Base-by-base conservation (phyloP, 1,140 invertebrate species). In the Nymphalis io region DNA sequence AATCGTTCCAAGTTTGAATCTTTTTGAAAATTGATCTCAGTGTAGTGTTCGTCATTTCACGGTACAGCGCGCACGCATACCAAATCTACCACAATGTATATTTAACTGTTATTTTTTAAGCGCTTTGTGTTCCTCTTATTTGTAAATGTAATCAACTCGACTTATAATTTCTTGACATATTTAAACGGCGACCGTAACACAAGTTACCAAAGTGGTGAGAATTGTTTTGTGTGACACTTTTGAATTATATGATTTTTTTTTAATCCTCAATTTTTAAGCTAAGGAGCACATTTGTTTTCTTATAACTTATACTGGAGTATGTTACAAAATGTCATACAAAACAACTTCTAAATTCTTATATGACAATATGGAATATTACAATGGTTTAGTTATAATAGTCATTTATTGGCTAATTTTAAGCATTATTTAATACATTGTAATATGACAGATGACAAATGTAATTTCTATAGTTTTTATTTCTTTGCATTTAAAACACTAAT, bases 1-100 rank as follows among this genome's bases (percentile, higher is more conserved):
- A 59, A 60, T 27, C 42, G 42, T 46, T 51, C 16, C 46, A 51
- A 51, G 46, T 27, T 55, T 72, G 71, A 75, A 82, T 79, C 72
- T 81, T 70, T 69, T 74, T 11, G 11, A 68, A 78, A 81, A 79
- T 84, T 90, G 87, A 90, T 89, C 85, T 90, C 88, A 90, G 76
- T 76, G 74, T 51, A 60, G 67, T 46, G 71, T 42, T 71, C 70
- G 74, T 81, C 76, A 71, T 69, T 73, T 71, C 78, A 79, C 76
- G 75, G 75, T 61, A 68, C 72, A 65, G 76, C 73, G 76, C 77
- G 79, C 78, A 70, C 33, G 59, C 77, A 88, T 88, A 90, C 87
- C 88, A 90, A 90, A 90, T 84, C 73, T 84, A 88, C 78, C 81
- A 87, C 74, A 80, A 67, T 89, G 81, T 87, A 85, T 89, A 81